phyloP scores from a whole-genome alignment of 2,113 vertebrate species.

The Furnarius figulus region DNA sequence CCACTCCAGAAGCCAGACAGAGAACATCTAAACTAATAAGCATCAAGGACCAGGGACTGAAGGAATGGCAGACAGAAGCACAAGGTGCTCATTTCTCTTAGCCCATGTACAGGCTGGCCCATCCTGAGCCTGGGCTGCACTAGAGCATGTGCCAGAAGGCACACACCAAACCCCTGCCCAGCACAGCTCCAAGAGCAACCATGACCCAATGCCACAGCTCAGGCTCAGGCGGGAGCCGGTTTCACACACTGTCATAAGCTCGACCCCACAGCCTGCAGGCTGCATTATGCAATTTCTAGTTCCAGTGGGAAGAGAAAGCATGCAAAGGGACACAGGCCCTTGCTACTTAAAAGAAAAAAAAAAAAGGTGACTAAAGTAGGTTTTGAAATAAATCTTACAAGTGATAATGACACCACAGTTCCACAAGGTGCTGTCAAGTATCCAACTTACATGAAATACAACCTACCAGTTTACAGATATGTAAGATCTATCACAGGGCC shows the following conservation, averaged over 20 bases:
- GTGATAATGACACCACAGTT: neutral
- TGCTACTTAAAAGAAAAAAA: neutral
- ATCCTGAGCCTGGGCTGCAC: neutral
- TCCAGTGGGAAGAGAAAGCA: neutral
- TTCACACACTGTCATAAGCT: neutral
- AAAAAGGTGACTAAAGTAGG: neutral
- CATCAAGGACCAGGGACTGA: rapidly evolving
- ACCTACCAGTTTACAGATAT: neutral
- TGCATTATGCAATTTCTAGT: rapidly evolving
- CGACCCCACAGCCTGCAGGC: neutral
- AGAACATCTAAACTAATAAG: neutral
- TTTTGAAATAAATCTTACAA: slow-evolving; percentile 19
- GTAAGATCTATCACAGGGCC: neutral
- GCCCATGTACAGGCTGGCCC: rapidly evolving
- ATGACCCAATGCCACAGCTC: neutral
- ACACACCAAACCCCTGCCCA: neutral
- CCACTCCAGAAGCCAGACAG: neutral
- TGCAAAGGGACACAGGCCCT: neutral
- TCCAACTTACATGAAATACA: neutral
- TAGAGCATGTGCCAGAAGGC: rapidly evolving
- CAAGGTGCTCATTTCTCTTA: neutral
- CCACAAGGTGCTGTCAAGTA: neutral
- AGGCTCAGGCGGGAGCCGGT: neutral
- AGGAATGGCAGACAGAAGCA: neutral
- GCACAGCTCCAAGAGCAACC: neutral